Conservation (phyloP, 2,113 vertebrate genomes). For the Anoura caudifer region DNA sequence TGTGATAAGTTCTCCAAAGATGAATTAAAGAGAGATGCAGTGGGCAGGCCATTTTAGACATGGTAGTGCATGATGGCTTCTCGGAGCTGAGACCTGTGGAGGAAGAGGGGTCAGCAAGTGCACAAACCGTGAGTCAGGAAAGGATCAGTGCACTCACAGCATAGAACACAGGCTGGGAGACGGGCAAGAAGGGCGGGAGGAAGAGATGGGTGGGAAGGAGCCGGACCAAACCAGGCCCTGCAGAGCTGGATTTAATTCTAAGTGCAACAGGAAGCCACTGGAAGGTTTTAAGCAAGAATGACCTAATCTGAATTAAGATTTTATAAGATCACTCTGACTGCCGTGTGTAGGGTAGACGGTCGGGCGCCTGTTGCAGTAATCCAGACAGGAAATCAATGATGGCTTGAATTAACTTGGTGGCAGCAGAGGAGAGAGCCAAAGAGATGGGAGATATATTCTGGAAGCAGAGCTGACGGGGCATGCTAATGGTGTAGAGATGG, state of each 20-base stretch:
- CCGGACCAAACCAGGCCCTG: neutral
- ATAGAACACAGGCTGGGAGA: neutral
- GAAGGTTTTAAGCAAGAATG: slow-evolving; percentile 53
- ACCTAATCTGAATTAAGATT: slow-evolving; percentile 67
- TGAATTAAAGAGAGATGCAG: neutral
- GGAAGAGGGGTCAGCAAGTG: neutral
- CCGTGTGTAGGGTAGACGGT: neutral
- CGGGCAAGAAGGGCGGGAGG: neutral
- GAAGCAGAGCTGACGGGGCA: neutral
- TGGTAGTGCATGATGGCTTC: neutral
- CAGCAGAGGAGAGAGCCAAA: slow-evolving; percentile 18
- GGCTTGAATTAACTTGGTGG: slow-evolving; percentile 42
- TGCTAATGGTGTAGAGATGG: neutral
- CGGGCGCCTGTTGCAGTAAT: slow-evolving; percentile 52
- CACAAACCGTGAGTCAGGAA: neutral
- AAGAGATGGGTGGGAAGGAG: neutral
- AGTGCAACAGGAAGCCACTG: slow-evolving; percentile 36
- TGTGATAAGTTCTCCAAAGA: neutral
- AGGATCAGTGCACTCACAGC: neutral
- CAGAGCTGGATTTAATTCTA: neutral
- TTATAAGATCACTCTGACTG: slow-evolving; percentile 57
- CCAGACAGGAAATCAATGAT: slow-evolving; percentile 68
- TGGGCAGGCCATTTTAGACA: neutral
- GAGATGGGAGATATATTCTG: neutral
- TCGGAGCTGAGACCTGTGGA: neutral